Evolutionary conservation across 2,888 invertebrate species (phyloP).

Genomic region (Diaphora mendica): DNA sequence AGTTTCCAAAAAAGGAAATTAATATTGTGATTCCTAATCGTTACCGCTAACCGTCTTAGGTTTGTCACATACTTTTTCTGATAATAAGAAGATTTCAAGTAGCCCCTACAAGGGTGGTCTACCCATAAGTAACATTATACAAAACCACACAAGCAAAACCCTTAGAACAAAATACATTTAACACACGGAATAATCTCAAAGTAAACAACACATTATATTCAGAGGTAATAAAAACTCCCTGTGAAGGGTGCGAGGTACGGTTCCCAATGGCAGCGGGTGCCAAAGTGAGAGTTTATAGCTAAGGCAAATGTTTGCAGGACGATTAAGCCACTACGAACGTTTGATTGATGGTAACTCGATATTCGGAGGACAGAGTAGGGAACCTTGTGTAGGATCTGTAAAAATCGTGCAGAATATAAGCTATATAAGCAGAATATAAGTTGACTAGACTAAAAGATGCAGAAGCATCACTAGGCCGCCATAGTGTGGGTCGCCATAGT

Average conservation of each 20-base stretch:
- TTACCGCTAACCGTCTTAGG: background rate
- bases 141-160: conserved; percentile 7
- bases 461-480: too few relatives aligned
- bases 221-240: conserved; percentile 30
- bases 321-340: conserved; percentile 72
- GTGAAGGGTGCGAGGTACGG: conserved; percentile 24
- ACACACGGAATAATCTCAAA: conserved; percentile 20
- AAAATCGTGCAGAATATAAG: too few relatives aligned
- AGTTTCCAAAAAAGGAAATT: background rate
- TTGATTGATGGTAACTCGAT: conserved; percentile 79
- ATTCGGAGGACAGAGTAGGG: conserved; percentile 61
- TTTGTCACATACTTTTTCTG: background rate
- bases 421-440: too few relatives aligned
- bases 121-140: conserved; percentile 15
- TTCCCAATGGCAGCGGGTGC: conserved; percentile 59
- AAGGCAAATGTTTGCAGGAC: conserved; percentile 78
- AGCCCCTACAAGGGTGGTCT: conserved; percentile 19
- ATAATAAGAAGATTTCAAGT: background rate
- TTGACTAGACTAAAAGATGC: too few relatives aligned
- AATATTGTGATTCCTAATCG: background rate
- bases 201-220: conserved; percentile 24
- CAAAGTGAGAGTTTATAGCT: conserved; percentile 72
- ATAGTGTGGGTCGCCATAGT: too few relatives aligned
- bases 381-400: background rate
- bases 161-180: conserved; percentile 18